Evolutionary conservation across 2,888 invertebrate species (phyloP).

Genomic region (Dastarcus helophoroides): DNA sequence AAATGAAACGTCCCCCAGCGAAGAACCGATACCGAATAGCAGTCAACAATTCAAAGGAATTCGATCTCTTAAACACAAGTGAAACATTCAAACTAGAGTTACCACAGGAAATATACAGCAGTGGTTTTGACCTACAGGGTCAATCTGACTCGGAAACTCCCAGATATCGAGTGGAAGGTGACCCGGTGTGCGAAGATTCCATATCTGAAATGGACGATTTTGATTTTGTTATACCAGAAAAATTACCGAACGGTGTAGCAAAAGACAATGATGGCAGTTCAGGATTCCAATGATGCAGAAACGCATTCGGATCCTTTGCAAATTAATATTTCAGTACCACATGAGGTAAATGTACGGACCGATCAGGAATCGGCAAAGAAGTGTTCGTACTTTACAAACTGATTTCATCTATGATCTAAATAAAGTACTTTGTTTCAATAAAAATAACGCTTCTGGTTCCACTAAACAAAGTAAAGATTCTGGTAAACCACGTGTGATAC

Average conservation of each 20-base stretch:
- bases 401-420: slow-evolving; percentile 64
- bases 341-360: slow-evolving; percentile 35
- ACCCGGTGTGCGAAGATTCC: not conserved
- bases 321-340: not conserved
- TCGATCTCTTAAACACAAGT: too few relatives aligned
- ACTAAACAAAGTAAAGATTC: not conserved
- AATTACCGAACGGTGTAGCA: slow-evolving; percentile 8
- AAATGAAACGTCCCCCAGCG: too few relatives aligned
- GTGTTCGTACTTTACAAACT: slow-evolving; percentile 32
- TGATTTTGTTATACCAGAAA: slow-evolving; percentile 6
- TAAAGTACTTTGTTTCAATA: slow-evolving; percentile 21
- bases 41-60: too few relatives aligned
- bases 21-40: too few relatives aligned
- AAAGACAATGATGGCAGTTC: slow-evolving; percentile 6
- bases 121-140: not conserved
- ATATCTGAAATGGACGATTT: slow-evolving; percentile 9
- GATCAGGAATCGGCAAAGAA: slow-evolving; percentile 51
- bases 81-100: slow-evolving; percentile 14
- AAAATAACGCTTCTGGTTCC: not conserved
- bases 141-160: not conserved
- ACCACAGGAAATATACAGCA: slow-evolving; percentile 16
- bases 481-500: too few relatives aligned
- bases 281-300: slow-evolving; percentile 4
- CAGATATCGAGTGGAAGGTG: slow-evolving; percentile 7
- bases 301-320: not conserved